Evolutionary conservation across 1,140 invertebrate genomes (phyloP), one percentile per base, ranked within the genome.

Genomic region (Trichonephila clavipes): DNA sequence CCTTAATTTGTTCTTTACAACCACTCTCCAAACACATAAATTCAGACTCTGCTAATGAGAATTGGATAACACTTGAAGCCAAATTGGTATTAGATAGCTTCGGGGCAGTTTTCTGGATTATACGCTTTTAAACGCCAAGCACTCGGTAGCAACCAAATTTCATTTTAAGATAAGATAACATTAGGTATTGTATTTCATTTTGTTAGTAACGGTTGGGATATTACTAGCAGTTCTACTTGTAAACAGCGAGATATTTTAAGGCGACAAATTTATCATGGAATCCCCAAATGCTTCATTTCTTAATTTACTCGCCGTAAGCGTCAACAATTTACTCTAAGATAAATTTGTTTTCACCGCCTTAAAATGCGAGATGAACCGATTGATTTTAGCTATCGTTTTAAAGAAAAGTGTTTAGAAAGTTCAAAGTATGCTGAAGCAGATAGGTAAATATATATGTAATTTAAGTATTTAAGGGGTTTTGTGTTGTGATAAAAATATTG

Each of bases 61-160:
- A 83, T 83, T 83, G 82, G 82, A 83, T 83, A 83, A 83, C 82
- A 83, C 82, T 83, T 83, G 82, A 83, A 59, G 82, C 44, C 82
- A 83, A 83, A 83, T 83, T 83, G 82, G 51, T 83, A 83, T 83
- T 83, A 83, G 82, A 83, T 83, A 51, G 82, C 82, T 83, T 44
- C n/a, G 6, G 44, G 82, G 44, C 40, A 83, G 82, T 83, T 58
- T 83, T 59, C 82, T 28, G 51, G 82, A 83, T 83, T 83, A 83
- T 44, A 58, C 44, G 40, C 44, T 83, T 83, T 83, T 77, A 77
- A 77, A 40, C 72, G 40, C 21, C n/a, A 14, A 2, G 82, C 40
- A 58, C 21, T 83, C 82, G 51, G 82, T n/a, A 83, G 82, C 21
- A n/a, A 58, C 44, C 40, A 28, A 83, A 77, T 58, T 83, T 83